Base-by-base conservation (phyloP, 2,113 vertebrate species). In the human (Homo sapiens) region DNA sequence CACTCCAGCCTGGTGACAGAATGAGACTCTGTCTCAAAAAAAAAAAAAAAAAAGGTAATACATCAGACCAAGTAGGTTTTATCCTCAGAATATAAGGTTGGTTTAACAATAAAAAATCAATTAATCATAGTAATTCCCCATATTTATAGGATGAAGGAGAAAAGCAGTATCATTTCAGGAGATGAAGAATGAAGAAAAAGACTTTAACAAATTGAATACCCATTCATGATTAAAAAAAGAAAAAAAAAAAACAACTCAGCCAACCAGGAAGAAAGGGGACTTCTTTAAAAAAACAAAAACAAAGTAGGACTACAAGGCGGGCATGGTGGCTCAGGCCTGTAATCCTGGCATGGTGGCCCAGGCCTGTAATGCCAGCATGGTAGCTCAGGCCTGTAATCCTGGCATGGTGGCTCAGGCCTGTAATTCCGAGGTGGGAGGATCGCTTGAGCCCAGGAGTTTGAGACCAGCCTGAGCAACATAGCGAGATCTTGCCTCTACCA, bases 91-190 rank as follows among this genome's bases (percentile, higher is more conserved):
- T 57, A 12, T 22, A 68, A 73, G 68, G 25, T 93, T 57, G 14
- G 6, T 81, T 91, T 72, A 92, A 86, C 57, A 89, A 18, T 6
- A 45, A 25, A 79, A 80, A 93, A 61, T 61, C 27, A 64, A 86
- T 81, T 32, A 76, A 83, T 78, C n/a, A 38, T 25, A n/a, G 38
- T 38, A 92, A 83, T 95, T 43, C 32, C 27, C 22, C 10, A 48
- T 16, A 70, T 55, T 61, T 64, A 85, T 23, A 81, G 43, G 89
- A 68, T 57, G 40, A 89, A 93, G 40, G 61, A 93, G 78, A 95
- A 93, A 96, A 66, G 57, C 73, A 88, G 5, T 40, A 72, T 48
- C 23, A 85, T 80, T 95, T 91, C 43, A 91, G 78, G 8, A 89
- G 32, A 72, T 27, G 12, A 70, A 81, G 48, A 85, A 72, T 27